Conservation (phyloP, 2,797 vertebrate genomes). For the Gambelia wislizenii region DNA sequence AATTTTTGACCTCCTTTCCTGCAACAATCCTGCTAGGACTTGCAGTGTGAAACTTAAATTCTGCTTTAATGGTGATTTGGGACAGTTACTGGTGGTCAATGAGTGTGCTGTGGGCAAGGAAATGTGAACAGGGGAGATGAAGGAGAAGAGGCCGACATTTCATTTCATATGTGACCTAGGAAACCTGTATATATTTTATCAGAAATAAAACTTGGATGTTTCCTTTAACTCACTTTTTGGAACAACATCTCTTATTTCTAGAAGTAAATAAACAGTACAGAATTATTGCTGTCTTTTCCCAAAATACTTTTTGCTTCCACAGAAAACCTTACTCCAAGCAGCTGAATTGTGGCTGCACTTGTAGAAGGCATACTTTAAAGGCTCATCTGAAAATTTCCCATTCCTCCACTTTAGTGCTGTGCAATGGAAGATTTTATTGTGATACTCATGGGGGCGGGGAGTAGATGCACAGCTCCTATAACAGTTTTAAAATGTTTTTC, state of each 20-base stretch:
- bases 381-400: slow-evolving; percentile 47
- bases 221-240: slow-evolving; percentile 27
- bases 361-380: slow-evolving; percentile 45
- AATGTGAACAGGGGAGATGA: too few species aligned
- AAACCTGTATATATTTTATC: not conserved
- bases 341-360: slow-evolving; percentile 44
- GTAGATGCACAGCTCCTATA: slow-evolving; percentile 53
- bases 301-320: slow-evolving; percentile 52
- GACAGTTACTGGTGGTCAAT: too few species aligned
- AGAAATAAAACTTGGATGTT: slow-evolving; percentile 28
- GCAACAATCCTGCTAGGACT: too few species aligned
- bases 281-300: slow-evolving; percentile 52
- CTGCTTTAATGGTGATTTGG: too few species aligned
- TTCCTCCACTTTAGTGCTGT: slow-evolving; percentile 50
- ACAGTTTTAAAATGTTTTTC: slow-evolving; percentile 55
- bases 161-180: not conserved
- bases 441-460: slow-evolving; percentile 39
- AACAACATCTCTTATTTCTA: slow-evolving; percentile 56
- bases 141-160: too few species aligned
- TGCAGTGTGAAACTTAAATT: too few species aligned
- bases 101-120: too few species aligned
- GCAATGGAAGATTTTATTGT: slow-evolving; percentile 55
- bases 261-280: slow-evolving; percentile 55
- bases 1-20: too few species aligned
- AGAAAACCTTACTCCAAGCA: slow-evolving; percentile 18